Conservation (phyloP, 2,797 vertebrate species). For the Rhinatrema bivittatum region DNA sequence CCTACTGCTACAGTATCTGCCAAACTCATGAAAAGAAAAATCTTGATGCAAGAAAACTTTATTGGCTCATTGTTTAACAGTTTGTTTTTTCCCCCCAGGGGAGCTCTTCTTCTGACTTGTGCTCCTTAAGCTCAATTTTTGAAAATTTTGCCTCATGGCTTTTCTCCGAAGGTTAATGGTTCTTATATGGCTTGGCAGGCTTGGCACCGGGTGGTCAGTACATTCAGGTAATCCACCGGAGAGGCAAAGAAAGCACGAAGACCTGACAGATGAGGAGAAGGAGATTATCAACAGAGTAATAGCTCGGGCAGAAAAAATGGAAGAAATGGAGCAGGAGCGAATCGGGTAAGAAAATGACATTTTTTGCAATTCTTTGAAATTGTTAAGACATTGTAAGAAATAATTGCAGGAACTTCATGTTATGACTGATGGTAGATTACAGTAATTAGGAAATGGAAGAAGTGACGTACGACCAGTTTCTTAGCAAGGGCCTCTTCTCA, state of each 20-base stretch:
- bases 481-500: no score
- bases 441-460: no score
- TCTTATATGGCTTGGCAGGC: slow-evolving; percentile 22
- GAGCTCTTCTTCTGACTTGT: no score
- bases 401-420: neutral
- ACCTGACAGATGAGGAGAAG: slow-evolving; percentile 92
- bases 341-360: slow-evolving; percentile 64
- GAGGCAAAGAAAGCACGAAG: slow-evolving; percentile 54
- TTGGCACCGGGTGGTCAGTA: slow-evolving; percentile 42
- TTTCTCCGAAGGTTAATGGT: neutral
- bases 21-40: no score
- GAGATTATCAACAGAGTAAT: slow-evolving; percentile 90
- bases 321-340: slow-evolving; percentile 81
- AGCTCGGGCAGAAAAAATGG: slow-evolving; percentile 82
- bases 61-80: no score
- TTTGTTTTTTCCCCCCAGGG: no score
- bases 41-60: no score
- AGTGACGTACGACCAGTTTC: no score
- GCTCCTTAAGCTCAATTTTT: no score
- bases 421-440: no score
- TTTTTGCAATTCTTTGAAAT: no score
- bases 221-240: slow-evolving; percentile 37
- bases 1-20: no score
- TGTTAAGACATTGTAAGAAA: neutral
- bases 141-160: neutral